These are phyloP conservation scores for Epinephelus awoara DNA, from an alignment of 2,797 vertebrate species.

Conservation along the genomic window DNA sequence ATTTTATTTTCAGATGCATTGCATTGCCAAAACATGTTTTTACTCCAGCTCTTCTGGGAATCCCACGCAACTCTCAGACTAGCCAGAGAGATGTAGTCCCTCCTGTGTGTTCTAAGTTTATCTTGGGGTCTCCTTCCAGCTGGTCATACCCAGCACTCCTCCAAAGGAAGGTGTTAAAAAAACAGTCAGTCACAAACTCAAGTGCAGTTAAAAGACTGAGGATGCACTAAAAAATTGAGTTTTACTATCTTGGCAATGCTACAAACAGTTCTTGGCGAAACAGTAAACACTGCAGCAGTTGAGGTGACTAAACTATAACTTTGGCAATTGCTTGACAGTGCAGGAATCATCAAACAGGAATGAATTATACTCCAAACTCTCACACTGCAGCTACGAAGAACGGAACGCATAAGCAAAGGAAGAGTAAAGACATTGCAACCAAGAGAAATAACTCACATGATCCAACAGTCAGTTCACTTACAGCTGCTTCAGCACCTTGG, in stretches of 20 bases:
- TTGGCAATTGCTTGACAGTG: slow-evolving; percentile 10
- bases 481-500: slow-evolving; percentile 34
- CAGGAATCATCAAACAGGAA: slow-evolving; percentile 15
- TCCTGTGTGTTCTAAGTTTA: slow-evolving; percentile 20
- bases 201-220: slow-evolving; percentile 23
- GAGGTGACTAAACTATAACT: slow-evolving; percentile 33
- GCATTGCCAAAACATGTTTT: slow-evolving; percentile 8
- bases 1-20: slow-evolving; percentile 22
- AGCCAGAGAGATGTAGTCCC: slow-evolving; percentile 21
- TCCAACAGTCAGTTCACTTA: not conserved
- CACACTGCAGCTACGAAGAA: not conserved
- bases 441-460: not conserved
- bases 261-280: slow-evolving; percentile 32
- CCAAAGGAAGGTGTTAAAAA: slow-evolving; percentile 21
- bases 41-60: slow-evolving; percentile 29
- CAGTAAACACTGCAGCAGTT: slow-evolving; percentile 22
- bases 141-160: slow-evolving; percentile 24
- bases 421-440: not conserved
- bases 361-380: slow-evolving; percentile 13
- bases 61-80: slow-evolving; percentile 17
- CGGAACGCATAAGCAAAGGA: slow-evolving; percentile 10
- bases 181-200: slow-evolving; percentile 10
- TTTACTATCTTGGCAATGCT: slow-evolving; percentile 42
- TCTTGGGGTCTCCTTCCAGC: slow-evolving; percentile 33
- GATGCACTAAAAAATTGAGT: slow-evolving; percentile 9